Conservation (phyloP, 2,888 invertebrate genomes). For the Troglohyphantes excavatus region DNA sequence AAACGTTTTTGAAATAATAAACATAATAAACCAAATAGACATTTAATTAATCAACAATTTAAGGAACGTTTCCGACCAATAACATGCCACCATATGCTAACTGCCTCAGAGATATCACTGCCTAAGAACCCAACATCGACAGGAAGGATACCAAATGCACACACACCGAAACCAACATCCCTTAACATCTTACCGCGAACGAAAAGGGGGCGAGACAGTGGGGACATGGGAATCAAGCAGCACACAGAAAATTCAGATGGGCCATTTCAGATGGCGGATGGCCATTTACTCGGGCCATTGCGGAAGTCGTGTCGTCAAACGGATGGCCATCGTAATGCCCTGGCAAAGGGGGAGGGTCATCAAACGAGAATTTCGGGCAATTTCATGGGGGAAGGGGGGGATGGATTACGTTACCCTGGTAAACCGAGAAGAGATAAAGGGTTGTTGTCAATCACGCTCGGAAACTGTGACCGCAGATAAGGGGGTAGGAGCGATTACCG, state of each 20-base stretch:
- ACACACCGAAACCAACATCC: too few species aligned
- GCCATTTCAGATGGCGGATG: conserved; percentile 67
- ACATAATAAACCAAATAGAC: too few species aligned
- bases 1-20: too few species aligned
- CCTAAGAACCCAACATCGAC: too few species aligned
- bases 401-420: conserved; percentile 44
- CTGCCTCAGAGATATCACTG: too few species aligned
- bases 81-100: too few species aligned
- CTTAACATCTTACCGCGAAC: too few species aligned
- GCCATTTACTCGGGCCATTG: conserved; percentile 65
- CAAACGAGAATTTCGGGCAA: conserved; percentile 71
- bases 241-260: conserved; percentile 32
- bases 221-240: too few species aligned
- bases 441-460: conserved; percentile 48
- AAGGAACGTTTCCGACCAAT: too few species aligned
- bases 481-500: neutral
- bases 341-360: conserved; percentile 26
- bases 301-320: conserved; percentile 59
- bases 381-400: conserved; percentile 31
- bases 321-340: conserved; percentile 17
- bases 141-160: too few species aligned
- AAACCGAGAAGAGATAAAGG: conserved; percentile 41
- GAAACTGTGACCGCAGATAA: conserved; percentile 49
- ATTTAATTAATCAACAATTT: too few species aligned
- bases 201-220: too few species aligned